Evolutionary conservation across 2,888 invertebrate species (phyloP).

Genomic region (Imbricaverruca yamaguchii): DNA sequence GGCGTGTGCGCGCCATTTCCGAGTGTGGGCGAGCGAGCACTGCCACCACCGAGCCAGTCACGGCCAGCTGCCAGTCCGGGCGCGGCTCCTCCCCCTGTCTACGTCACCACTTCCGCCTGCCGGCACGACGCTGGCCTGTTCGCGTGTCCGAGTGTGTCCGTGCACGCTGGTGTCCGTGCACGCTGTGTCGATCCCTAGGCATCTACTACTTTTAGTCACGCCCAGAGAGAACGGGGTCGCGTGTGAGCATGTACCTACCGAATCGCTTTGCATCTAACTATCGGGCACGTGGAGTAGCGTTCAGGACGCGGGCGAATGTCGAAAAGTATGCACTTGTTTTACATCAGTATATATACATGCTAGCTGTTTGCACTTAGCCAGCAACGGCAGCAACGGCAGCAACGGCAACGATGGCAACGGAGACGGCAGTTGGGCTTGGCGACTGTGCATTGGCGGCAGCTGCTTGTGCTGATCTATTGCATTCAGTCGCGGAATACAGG

Average conservation of each 20-base stretch:
- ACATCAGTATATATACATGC: neutral
- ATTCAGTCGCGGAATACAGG: neutral
- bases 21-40: neutral
- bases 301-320: neutral
- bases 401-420: neutral
- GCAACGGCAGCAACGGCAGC: too few relatives aligned
- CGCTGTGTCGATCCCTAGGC: neutral
- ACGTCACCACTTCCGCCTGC: neutral
- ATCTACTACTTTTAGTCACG: constrained; percentile 9
- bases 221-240: neutral
- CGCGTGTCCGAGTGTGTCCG: too few relatives aligned
- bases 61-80: neutral
- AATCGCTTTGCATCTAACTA: neutral
- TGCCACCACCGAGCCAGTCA: neutral
- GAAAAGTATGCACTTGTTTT: neutral
- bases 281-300: neutral
- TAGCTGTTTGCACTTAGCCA: neutral
- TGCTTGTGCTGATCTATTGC: constrained; percentile 7
- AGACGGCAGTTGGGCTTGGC: neutral
- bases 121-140: too few relatives aligned
- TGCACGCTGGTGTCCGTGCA: neutral
- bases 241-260: neutral
- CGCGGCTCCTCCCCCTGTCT: neutral
- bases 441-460: constrained; percentile 3
- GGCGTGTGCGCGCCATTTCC: neutral